A percentile compares a stretch with the other conserved stretches of the same genome.
Evolutionary conservation across 2,113 vertebrate species (phyloP).

Genomic region (Semnornis frantzii): DNA sequence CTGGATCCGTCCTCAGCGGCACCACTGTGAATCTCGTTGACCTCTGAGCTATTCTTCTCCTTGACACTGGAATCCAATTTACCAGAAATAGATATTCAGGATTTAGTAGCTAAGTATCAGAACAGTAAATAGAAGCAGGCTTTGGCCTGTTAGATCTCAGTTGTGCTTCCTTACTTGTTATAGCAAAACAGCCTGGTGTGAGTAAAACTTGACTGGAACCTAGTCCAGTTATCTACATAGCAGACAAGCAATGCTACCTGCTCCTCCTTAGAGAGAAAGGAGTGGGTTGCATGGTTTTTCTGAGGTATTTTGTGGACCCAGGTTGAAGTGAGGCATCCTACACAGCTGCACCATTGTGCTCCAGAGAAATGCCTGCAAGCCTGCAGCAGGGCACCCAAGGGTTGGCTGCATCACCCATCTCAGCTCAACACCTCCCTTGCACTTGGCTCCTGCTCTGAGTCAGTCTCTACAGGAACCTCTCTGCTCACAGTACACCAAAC

Average conservation of each 20-base stretch:
- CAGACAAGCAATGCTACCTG: not conserved
- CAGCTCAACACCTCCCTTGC: not conserved
- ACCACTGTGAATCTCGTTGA: not conserved
- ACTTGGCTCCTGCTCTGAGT: not conserved
- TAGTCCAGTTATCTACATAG: not conserved
- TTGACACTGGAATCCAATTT: not conserved
- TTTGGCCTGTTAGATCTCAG: not conserved
- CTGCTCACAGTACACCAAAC: not conserved
- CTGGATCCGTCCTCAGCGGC: not conserved
- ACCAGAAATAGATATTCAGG: slow-evolving; percentile 12
- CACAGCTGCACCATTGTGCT: not conserved
- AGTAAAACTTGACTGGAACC: not conserved
- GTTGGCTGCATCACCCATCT: not conserved
- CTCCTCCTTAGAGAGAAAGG: not conserved
- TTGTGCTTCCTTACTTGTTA: not conserved
- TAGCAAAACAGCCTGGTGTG: not conserved
- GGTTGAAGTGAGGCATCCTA: not conserved
- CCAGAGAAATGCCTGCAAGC: not conserved
- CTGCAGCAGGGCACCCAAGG: not conserved
- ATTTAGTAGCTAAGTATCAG: slow-evolving; percentile 5
- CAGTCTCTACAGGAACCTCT: not conserved
- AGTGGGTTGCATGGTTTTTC: not conserved
- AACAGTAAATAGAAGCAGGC: not conserved
- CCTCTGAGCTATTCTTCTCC: not conserved
- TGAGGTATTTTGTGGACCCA: not conserved